phyloP scores from a whole-genome alignment of 2,113 vertebrate genomes.

The Ciconia boyciana region DNA sequence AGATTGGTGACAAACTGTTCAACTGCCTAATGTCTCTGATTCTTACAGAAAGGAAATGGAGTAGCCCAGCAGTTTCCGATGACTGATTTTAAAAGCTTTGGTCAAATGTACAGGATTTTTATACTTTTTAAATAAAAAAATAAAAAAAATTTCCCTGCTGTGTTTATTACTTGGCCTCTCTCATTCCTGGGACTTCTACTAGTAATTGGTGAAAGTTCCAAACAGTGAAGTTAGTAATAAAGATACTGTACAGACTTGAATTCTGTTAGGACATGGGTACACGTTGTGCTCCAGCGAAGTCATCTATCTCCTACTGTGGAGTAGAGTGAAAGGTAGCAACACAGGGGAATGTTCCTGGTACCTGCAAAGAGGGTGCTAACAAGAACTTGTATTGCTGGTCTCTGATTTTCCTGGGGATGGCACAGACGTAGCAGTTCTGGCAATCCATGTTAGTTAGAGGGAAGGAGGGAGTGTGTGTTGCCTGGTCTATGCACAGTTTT shows the following conservation, averaged over 20 bases:
- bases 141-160: background rate
- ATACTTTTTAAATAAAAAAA: background rate
- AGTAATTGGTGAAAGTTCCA: background rate
- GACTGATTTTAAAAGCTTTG: background rate
- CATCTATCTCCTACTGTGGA: background rate
- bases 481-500: background rate
- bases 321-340: background rate
- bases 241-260: background rate
- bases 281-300: background rate
- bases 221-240: background rate
- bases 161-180: slow-evolving; percentile 4
- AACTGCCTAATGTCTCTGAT: background rate
- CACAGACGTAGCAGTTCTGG: background rate
- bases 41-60: background rate
- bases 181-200: background rate
- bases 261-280: background rate
- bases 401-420: background rate
- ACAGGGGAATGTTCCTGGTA: background rate
- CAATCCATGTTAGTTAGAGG: background rate
- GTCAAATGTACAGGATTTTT: slow-evolving; percentile 31
- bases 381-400: background rate
- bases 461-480: background rate
- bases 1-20: background rate
- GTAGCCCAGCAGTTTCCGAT: background rate
- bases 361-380: background rate